A percentile compares a stretch with the other conserved stretches of the same genome.
Conservation (phyloP, 2,113 vertebrate genomes). For the Macrotis lagotis region DNA sequence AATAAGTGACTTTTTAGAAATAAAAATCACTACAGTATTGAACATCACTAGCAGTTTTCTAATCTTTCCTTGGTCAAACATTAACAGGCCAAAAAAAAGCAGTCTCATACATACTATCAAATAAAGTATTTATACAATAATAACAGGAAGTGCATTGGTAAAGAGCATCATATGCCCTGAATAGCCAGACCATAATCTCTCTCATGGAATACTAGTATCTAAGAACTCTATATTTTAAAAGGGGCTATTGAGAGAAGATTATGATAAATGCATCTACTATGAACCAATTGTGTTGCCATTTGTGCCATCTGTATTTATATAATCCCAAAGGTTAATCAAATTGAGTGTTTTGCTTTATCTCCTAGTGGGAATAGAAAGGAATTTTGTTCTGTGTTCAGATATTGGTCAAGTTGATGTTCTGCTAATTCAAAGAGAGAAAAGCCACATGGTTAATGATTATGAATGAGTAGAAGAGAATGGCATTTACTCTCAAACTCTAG, state of each 20-base stretch:
- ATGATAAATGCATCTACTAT: neutral
- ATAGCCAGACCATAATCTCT: neutral
- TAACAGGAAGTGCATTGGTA: neutral
- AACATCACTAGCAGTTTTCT: neutral
- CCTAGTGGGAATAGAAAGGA: neutral
- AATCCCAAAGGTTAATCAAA: conserved; percentile 1
- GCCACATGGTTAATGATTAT: neutral
- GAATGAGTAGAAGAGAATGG: neutral
- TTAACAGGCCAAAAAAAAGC: neutral
- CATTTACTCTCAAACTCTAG: neutral
- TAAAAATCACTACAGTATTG: neutral
- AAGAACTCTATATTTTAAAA: neutral
- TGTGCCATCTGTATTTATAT: neutral
- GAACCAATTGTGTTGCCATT: neutral
- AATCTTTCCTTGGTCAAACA: neutral
- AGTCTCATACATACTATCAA: neutral
- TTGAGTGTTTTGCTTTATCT: neutral
- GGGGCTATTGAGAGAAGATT: neutral
- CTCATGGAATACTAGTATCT: neutral
- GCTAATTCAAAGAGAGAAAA: neutral
- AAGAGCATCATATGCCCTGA: neutral
- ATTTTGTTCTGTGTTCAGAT: neutral
- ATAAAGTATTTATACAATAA: neutral
- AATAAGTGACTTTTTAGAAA: neutral
- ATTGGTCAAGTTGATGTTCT: too few relatives aligned